These are phyloP conservation scores for Halictus quadricinctus DNA, from an alignment of 2,888 invertebrate species.

Conservation along the genomic window DNA sequence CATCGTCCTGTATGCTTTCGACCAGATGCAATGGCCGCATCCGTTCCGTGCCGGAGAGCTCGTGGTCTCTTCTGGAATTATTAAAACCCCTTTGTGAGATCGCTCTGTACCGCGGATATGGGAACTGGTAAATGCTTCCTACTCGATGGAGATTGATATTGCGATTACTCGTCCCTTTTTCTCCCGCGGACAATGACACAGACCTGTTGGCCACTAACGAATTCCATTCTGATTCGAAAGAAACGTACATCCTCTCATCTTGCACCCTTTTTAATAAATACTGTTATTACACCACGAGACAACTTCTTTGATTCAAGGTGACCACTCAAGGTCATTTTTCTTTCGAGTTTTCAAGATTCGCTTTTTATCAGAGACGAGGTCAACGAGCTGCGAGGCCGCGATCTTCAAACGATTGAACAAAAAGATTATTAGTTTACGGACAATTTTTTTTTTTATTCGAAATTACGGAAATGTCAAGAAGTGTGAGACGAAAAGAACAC, in stretches of 20 bases:
- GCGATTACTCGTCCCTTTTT: not conserved
- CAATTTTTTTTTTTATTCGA: too few species aligned
- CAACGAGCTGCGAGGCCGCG: too few species aligned
- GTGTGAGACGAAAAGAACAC: too few species aligned
- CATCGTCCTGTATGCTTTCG: not conserved
- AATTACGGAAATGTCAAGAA: too few species aligned
- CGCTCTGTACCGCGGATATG: not conserved
- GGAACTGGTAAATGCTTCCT: not conserved
- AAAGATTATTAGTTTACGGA: too few species aligned
- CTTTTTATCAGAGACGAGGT: too few species aligned
- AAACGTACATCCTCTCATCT: not conserved
- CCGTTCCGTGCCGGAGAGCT: not conserved
- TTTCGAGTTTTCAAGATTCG: too few species aligned
- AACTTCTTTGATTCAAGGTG: too few species aligned
- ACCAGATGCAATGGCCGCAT: not conserved
- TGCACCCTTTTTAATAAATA: not conserved
- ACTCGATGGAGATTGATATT: not conserved
- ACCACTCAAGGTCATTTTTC: too few species aligned
- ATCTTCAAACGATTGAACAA: too few species aligned
- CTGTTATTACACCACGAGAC: too few species aligned
- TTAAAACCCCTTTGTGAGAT: not conserved
- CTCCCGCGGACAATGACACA: not conserved
- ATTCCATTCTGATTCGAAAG: not conserved
- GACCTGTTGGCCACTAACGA: not conserved
- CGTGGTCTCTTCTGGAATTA: not conserved